A percentile compares a stretch with the other conserved stretches of the same genome.
Conservation (phyloP, 2,113 vertebrate genomes). For the Pangasianodon hypophthalmus region DNA sequence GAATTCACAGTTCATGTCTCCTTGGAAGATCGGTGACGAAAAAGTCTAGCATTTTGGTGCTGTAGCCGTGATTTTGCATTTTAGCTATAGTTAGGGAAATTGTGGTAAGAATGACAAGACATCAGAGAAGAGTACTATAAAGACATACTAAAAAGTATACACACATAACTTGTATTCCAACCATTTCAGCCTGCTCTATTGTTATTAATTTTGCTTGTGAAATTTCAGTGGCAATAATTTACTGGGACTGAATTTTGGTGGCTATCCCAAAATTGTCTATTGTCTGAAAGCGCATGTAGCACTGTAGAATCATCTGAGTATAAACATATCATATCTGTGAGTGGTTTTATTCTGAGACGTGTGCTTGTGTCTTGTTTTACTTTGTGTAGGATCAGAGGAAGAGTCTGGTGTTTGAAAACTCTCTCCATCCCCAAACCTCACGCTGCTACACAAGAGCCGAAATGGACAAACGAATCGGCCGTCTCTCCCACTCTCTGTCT, state of each 20-base stretch:
- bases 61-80: too few relatives aligned
- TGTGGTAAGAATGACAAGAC: too few relatives aligned
- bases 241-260: background rate
- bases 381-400: slow-evolving; percentile 84
- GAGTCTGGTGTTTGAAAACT: slow-evolving; percentile 85
- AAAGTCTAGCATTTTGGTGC: too few relatives aligned
- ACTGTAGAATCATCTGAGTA: background rate
- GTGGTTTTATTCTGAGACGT: slow-evolving; percentile 34
- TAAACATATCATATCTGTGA: background rate
- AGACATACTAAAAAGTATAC: too few relatives aligned
- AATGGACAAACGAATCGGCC: slow-evolving; percentile 67
- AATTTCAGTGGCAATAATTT: background rate
- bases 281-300: background rate
- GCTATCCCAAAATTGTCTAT: background rate
- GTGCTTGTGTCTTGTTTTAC: slow-evolving; percentile 49
- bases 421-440: slow-evolving; percentile 73
- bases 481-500: slow-evolving; percentile 34
- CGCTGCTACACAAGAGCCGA: slow-evolving; percentile 75
- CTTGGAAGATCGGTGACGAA: too few relatives aligned
- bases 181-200: too few relatives aligned
- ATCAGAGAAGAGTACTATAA: too few relatives aligned
- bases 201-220: background rate
- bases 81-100: too few relatives aligned
- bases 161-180: too few relatives aligned
- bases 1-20: too few relatives aligned